These are phyloP conservation scores for Anolis sagrei DNA, from an alignment of 2,113 vertebrate genomes.

Conservation along the genomic window DNA sequence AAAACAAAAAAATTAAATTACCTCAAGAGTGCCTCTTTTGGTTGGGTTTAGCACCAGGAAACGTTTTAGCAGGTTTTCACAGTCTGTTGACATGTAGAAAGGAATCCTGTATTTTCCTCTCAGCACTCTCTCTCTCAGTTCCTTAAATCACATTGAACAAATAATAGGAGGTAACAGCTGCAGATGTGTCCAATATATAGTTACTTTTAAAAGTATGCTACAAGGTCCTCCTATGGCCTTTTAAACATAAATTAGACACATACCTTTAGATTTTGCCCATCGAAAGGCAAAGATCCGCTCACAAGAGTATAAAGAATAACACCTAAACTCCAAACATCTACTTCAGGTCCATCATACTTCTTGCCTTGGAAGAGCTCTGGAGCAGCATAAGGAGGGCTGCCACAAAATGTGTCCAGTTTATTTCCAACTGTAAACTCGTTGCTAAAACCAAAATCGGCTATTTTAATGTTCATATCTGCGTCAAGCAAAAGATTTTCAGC, in stretches of 20 bases:
- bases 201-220: not conserved
- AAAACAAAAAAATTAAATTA: conserved; percentile 73
- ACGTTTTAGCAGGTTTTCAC: conserved; percentile 98
- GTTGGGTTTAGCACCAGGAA: conserved; percentile 98
- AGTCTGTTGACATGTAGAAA: conserved; percentile 99
- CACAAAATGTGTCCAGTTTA: conserved; percentile 99
- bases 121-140: conserved; percentile 95
- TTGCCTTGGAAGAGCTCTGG: conserved; percentile 99
- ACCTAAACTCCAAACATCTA: conserved; percentile 98
- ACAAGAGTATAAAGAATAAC: conserved; percentile 98
- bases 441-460: conserved; percentile 98
- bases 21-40: conserved; percentile 98
- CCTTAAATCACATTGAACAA: conserved; percentile 73
- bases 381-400: conserved; percentile 96
- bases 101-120: conserved; percentile 98
- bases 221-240: fast-evolving
- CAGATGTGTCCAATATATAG: not conserved
- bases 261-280: conserved; percentile 98
- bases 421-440: conserved; percentile 97
- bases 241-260: not conserved
- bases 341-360: conserved; percentile 97
- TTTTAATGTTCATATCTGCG: conserved; percentile 99
- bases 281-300: conserved; percentile 97
- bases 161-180: conserved; percentile 1
- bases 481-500: conserved; percentile 98